phyloP scores from a whole-genome alignment of 2,888 invertebrate genomes.

The Yponomeuta sedellus region DNA sequence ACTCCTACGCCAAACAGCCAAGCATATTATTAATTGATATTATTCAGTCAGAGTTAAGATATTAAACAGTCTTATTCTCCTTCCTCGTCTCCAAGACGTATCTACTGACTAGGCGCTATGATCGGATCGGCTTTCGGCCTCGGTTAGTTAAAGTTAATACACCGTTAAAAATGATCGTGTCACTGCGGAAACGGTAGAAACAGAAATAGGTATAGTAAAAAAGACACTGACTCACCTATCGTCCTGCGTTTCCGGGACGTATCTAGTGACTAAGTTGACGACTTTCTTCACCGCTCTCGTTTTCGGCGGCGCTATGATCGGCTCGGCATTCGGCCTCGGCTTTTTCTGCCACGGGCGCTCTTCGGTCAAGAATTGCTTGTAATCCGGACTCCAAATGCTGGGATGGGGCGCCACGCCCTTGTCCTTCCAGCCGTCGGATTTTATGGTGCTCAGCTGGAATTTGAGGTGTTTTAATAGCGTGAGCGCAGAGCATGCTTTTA shows the following conservation, averaged over 20 bases:
- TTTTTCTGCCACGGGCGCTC: constrained; percentile 52
- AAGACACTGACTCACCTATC: constrained; percentile 36
- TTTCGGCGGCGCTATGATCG: constrained; percentile 39
- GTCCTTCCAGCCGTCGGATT: constrained; percentile 57
- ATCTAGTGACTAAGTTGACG: constrained; percentile 51
- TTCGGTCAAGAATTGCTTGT: constrained; percentile 35
- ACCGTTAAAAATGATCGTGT: too few relatives aligned
- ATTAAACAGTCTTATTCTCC: constrained; percentile 35
- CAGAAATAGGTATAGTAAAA: too few relatives aligned
- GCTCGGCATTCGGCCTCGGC: constrained; percentile 34
- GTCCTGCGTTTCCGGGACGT: constrained; percentile 60
- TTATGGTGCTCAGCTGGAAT: constrained; percentile 44
- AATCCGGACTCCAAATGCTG: constrained; percentile 65
- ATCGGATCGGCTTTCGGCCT: constrained; percentile 40
- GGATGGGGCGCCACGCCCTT: constrained; percentile 50
- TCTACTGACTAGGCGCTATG: constrained; percentile 45
- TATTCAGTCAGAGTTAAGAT: too few relatives aligned
- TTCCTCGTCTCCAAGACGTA: constrained; percentile 59
- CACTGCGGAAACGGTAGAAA: too few relatives aligned
- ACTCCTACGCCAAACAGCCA: too few relatives aligned
- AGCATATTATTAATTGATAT: too few relatives aligned
- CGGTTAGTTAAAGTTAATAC: too few relatives aligned
- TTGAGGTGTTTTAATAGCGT: constrained; percentile 17
- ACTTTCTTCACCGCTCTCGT: constrained; percentile 47
- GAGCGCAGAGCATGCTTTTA: too few relatives aligned